Evolutionary conservation across 2,113 vertebrate genomes (phyloP).

Genomic region (Serinus canaria): DNA sequence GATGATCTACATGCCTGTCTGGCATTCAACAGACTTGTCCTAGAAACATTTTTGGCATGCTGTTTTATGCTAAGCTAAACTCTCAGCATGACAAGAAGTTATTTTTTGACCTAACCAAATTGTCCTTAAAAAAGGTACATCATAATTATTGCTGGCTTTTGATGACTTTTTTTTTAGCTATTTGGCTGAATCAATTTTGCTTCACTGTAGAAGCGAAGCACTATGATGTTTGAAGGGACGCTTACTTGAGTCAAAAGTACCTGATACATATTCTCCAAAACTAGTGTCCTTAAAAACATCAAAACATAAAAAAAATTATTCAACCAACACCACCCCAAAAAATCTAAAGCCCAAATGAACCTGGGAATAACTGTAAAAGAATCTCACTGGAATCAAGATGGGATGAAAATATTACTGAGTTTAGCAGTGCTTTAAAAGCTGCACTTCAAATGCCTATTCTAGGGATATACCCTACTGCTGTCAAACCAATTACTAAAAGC

Average conservation of each 20-base stretch:
- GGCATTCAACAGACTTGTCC: not conserved
- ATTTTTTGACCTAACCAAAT: not conserved
- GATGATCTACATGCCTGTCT: not conserved
- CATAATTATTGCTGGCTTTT: not conserved
- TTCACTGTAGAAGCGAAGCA: not conserved
- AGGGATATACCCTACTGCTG: not conserved
- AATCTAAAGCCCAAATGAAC: not conserved
- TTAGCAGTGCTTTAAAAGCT: not conserved
- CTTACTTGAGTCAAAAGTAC: not conserved
- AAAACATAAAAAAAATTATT: not conserved
- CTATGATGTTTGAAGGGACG: not conserved
- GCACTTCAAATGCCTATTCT: not conserved
- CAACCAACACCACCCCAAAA: fast-evolving
- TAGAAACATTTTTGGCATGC: not conserved
- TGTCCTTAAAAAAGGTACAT: not conserved
- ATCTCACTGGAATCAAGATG: not conserved
- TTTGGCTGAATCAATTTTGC: not conserved
- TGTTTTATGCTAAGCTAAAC: not conserved
- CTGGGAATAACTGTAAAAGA: not conserved
- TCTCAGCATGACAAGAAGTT: not conserved
- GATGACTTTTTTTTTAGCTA: not conserved
- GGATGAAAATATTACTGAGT: not conserved
- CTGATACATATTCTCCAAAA: not conserved
- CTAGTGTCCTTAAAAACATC: not conserved
- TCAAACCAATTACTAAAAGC: not conserved